These are phyloP conservation scores for Oryctolagus cuniculus DNA, from an alignment of 2,113 vertebrate species.

Conservation along the genomic window DNA sequence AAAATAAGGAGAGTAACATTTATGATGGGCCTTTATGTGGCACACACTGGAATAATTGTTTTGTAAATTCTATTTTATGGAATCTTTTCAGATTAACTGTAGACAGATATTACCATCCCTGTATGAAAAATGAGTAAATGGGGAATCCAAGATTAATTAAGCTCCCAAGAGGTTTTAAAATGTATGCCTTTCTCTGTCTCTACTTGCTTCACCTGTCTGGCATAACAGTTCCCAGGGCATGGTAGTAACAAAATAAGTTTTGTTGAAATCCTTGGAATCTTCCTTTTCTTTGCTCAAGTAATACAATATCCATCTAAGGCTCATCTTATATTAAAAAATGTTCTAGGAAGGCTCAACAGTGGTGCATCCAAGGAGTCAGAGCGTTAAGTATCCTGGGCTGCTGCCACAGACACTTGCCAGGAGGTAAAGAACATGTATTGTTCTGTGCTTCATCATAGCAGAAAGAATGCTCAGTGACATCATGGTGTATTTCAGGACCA, in stretches of 20 bases:
- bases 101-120: background rate
- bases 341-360: slow-evolving; percentile 32
- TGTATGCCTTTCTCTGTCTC: background rate
- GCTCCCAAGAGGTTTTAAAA: background rate
- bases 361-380: background rate
- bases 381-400: slow-evolving; percentile 62
- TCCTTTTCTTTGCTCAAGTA: background rate
- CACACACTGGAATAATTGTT: slow-evolving; percentile 52
- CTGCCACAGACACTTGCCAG: slow-evolving; percentile 25
- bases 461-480: slow-evolving; percentile 39
- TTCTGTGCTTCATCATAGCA: slow-evolving; percentile 43
- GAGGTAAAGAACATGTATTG: slow-evolving; percentile 6
- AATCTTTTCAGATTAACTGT: slow-evolving; percentile 33
- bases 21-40: slow-evolving; percentile 8
- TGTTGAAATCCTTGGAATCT: background rate
- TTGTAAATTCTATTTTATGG: slow-evolving; percentile 32
- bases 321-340: slow-evolving; percentile 47
- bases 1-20: slow-evolving; percentile 40
- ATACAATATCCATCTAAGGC: background rate
- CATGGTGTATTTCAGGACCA: background rate
- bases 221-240: background rate
- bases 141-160: background rate
- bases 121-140: background rate
- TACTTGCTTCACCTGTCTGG: background rate
- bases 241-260: slow-evolving; percentile 8